Base-by-base conservation (phyloP, 2,888 invertebrate genomes). In the Sicus ferrugineus region DNA sequence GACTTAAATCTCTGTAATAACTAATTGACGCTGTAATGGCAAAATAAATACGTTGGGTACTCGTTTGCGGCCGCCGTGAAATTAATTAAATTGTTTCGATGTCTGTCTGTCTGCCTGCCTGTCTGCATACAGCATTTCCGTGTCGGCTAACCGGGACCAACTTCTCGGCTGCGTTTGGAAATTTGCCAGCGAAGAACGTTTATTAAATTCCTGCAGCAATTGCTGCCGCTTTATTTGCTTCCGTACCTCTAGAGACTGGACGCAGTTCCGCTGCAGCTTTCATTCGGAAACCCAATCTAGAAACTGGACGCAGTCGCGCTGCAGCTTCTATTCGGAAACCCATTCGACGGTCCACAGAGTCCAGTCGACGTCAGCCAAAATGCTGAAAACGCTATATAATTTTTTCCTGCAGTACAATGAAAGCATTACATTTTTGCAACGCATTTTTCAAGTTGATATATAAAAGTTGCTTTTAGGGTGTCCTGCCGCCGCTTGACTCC, bases 181-280 rank as follows among this genome's bases (percentile, higher is more conserved):
- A 59, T 59, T 48, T 59, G 58, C 67, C 67, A 67, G 30, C 59
- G 67, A 67, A 59, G 48, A 59, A 67, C 59, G 48, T 67, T 67
- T 67, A 67, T 67, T 67, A 67, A 67, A 67, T 67, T 67, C 59
- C 58, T 67, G 67, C 67, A n/a, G 67, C 67, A 58, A 67, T 46
- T 59, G 67, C 67, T 59, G 58, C 30, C 28, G 19, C 58, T 67
- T 67, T 67, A 58, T 59, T 58, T 67, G 30, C 19, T 48, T 59
- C 48, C 11, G 48, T 31, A 21, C 48, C 65, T n/a, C 54, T 38
- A 21, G 61, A 28, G 42, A 52, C 52, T 34, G 64, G 64, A 52
- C 31, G 34, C 34, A 64, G 52, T 31, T 21, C 50, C 50, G 54
- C 54, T 28, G 14, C 54, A 14, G 14, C 7, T 52, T 4, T 3